These are phyloP conservation scores for Synergus itoensis DNA, from an alignment of 2,888 invertebrate species.

Conservation along the genomic window DNA sequence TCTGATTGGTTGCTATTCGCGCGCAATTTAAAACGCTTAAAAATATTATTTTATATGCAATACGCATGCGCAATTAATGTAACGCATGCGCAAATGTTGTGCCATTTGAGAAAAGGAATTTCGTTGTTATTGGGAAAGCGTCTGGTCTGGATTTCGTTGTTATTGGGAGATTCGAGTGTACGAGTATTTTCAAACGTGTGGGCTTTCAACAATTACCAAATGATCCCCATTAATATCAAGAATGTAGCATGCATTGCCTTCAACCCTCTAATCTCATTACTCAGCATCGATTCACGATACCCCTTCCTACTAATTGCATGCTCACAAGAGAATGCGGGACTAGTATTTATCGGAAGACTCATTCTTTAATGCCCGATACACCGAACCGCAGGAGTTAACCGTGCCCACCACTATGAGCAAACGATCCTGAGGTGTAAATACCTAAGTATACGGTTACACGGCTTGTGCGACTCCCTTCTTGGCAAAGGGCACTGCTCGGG, in stretches of 20 bases:
- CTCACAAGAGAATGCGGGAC: conserved; percentile 48
- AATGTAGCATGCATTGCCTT: conserved; percentile 5
- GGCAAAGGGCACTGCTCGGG: not conserved
- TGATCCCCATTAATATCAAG: conserved; percentile 23
- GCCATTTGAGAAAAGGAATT: no score
- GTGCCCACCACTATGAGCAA: not conserved
- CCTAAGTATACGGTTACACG: conserved; percentile 34
- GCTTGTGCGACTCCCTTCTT: conserved; percentile 8
- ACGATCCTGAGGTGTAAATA: conserved; percentile 8
- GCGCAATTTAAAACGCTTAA: no score
- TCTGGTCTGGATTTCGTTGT: no score
- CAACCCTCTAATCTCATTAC: conserved; percentile 2
- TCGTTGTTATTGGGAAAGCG: no score
- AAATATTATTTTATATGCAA: no score
- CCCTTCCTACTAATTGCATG: conserved; percentile 47
- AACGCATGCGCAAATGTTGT: no score
- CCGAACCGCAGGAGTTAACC: conserved; percentile 18
- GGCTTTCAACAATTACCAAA: not conserved
- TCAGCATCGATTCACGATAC: conserved; percentile 27
- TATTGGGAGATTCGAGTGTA: no score
- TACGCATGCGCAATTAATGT: no score
- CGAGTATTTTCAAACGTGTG: not conserved
- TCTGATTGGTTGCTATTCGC: no score
- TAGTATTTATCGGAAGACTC: conserved; percentile 51
- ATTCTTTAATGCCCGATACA: conserved; percentile 48